Conservation (phyloP, 2,888 invertebrate genomes). For the Dermolepida albohirtum region DNA sequence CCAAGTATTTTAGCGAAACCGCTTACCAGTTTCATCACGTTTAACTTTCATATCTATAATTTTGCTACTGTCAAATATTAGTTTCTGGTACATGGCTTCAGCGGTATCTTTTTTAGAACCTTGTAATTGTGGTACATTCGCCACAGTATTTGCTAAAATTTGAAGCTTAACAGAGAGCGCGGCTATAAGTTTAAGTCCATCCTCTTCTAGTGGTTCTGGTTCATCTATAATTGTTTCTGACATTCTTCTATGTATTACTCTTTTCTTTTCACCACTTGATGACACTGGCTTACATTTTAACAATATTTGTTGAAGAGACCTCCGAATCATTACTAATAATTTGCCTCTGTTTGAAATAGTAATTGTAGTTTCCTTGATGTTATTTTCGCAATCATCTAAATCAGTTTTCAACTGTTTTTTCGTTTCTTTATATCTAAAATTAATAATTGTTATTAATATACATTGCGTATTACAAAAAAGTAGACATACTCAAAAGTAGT, state of each 20-base stretch:
- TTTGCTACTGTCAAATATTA: constrained; percentile 27
- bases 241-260: constrained; percentile 12
- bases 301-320: constrained; percentile 35
- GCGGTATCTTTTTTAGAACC: constrained; percentile 32
- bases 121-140: constrained; percentile 21
- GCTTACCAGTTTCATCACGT: constrained; percentile 23
- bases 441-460: background rate
- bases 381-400: constrained; percentile 2
- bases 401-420: constrained; percentile 29
- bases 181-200: constrained; percentile 31
- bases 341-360: constrained; percentile 35
- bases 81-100: constrained; percentile 30
- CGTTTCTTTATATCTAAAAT: constrained; percentile 36
- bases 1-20: no score
- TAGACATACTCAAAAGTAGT: constrained; percentile 41
- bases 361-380: constrained; percentile 20
- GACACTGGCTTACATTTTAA: constrained; percentile 21
- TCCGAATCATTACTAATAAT: constrained; percentile 35
- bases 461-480: background rate
- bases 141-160: constrained; percentile 17
- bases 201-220: constrained; percentile 36
- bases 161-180: constrained; percentile 18
- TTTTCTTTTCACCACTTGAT: constrained; percentile 8
- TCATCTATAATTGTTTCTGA: constrained; percentile 18
- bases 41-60: constrained; percentile 29